These are phyloP conservation scores for Dendrolimus pini DNA, from an alignment of 2,888 invertebrate species.

Conservation along the genomic window DNA sequence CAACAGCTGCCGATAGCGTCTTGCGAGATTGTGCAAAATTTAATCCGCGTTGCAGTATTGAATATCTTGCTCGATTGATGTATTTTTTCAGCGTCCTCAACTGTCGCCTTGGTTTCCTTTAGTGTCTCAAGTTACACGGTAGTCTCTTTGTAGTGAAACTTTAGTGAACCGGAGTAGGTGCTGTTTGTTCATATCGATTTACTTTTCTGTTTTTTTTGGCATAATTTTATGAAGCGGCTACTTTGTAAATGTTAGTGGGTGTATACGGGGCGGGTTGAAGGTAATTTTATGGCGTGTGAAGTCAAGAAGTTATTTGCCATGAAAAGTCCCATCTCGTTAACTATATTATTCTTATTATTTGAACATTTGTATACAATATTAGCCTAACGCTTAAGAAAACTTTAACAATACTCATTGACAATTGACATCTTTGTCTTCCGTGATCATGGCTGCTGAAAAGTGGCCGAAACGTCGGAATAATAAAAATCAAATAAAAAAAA, in stretches of 20 bases:
- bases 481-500: too few species aligned
- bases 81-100: constrained; percentile 56
- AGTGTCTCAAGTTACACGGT: constrained; percentile 66
- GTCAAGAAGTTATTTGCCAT: constrained; percentile 20
- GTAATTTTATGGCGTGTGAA: constrained; percentile 38
- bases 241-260: constrained; percentile 48
- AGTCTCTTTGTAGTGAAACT: constrained; percentile 61
- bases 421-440: too few species aligned
- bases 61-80: constrained; percentile 68
- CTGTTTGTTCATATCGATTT: constrained; percentile 49
- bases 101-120: constrained; percentile 68
- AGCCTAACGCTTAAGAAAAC: too few species aligned
- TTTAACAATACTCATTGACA: too few species aligned
- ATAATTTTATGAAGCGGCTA: constrained; percentile 22
- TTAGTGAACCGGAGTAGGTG: constrained; percentile 45
- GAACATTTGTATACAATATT: too few species aligned
- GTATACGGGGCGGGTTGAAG: constrained; percentile 49
- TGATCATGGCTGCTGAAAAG: too few species aligned
- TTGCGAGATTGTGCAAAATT: constrained; percentile 66
- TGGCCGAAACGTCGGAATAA: too few species aligned
- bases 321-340: constrained; percentile 12
- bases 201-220: constrained; percentile 33
- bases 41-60: constrained; percentile 69
- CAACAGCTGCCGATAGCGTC: constrained; percentile 63
- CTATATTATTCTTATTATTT: not conserved